phyloP scores from a whole-genome alignment of 2,888 invertebrate genomes.

The Lasioglossum morio region DNA sequence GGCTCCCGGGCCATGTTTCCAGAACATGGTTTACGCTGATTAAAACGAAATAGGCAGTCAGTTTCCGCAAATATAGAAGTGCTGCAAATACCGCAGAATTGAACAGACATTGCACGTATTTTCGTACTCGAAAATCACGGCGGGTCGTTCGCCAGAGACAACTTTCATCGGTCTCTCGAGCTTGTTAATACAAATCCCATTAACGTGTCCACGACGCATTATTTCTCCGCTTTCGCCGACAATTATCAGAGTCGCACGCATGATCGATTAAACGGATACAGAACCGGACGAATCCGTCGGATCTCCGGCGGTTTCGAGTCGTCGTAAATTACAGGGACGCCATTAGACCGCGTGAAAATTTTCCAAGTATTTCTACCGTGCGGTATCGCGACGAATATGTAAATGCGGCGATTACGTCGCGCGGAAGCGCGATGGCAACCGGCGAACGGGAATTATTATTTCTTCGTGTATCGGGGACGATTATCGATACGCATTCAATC shows the following conservation, averaged over 20 bases:
- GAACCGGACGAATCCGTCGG: constrained; percentile 10
- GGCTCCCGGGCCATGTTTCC: not conserved
- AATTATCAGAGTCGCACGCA: not conserved
- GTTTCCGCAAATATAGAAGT: not conserved
- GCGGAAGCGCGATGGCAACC: not conserved
- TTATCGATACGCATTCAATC: constrained; percentile 64
- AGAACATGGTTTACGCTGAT: not conserved
- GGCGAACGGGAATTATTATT: constrained; percentile 50
- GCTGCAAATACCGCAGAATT: not conserved
- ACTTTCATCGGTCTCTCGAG: not conserved
- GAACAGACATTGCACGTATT: not conserved
- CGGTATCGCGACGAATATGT: constrained; percentile 22
- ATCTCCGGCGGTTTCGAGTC: not conserved
- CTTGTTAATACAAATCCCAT: not conserved
- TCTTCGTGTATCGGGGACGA: constrained; percentile 45
- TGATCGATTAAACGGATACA: not conserved
- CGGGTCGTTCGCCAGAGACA: not conserved
- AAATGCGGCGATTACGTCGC: constrained; percentile 17
- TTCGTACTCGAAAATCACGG: not conserved
- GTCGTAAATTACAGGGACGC: constrained; percentile 16
- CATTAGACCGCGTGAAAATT: constrained; percentile 22
- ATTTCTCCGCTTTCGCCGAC: not conserved
- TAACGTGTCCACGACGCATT: not conserved
- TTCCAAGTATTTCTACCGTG: not conserved
- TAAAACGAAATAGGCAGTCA: not conserved